Base-by-base conservation (phyloP, 2,888 invertebrate genomes). In the Parnassius orleans region DNA sequence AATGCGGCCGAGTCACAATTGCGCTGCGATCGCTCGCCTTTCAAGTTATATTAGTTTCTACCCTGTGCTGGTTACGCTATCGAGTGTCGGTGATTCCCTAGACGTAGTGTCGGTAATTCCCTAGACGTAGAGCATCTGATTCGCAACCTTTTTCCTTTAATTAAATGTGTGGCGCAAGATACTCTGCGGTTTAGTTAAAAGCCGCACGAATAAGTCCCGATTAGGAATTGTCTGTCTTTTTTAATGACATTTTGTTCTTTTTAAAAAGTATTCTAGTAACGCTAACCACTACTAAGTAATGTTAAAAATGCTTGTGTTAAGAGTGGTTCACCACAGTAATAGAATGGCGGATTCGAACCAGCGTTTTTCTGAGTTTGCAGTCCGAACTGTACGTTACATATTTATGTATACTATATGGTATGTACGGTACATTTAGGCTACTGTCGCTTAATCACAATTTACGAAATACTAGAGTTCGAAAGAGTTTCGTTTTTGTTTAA, bases 11-110 rank as follows among this genome's bases (percentile, higher is more conserved):
- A 10, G 10, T 53, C 11, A 41, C 9, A 44, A 53, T 42, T 43
- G 52, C 41, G 15, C 14, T 3, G 43, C 5, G 47, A 7, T 9
- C 41, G 19, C 15, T 3, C 44, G 24, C 19, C 15, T 12, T 42
- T 1, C 15, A 2, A 3, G 10, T 57, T 57, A 51, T 57, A 57
- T 51, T 19, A 19, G 12, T 43, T 12, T 42, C 3, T 19, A 15
- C 42, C 51, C 19, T 51, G 41, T 24, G 19, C 12, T 3, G 0
- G 14, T 9, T 15, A 11, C n/a, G 12, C 19, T 42, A 51, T 51
- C 51, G 24, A 24, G 10, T 1, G 11, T 51, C 50, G 60, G 60
- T 60, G 48, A 60, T 19, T 60, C 53, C 60, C 60, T 10, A 47
- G 15, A 33, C 41, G 53, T 42, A 47, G 12, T 1, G 11, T 51